Conservation (phyloP, 2,113 vertebrate genomes). For the Ascaphus truei region DNA sequence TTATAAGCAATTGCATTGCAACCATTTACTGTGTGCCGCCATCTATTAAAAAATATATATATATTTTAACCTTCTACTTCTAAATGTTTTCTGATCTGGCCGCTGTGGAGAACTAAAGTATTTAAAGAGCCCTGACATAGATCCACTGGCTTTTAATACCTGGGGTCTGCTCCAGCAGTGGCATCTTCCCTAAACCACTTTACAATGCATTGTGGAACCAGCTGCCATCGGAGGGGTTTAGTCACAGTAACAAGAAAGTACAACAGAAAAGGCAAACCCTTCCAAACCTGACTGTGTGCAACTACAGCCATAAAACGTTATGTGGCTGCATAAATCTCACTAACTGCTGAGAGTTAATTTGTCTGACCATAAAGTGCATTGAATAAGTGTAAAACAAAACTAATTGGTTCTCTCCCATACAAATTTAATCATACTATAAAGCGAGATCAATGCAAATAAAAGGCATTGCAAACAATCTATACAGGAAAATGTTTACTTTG, state of each 20-base stretch:
- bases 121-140: too few relatives aligned
- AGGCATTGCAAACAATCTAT: conserved; percentile 59
- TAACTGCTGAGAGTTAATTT: conserved; percentile 67
- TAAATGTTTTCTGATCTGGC: too few relatives aligned
- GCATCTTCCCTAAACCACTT: too few relatives aligned
- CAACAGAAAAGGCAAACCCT: conserved; percentile 35
- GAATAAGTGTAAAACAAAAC: conserved; percentile 72
- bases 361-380: conserved; percentile 68
- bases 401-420: conserved; percentile 70
- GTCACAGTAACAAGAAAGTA: conserved; percentile 32
- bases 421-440: conserved; percentile 76
- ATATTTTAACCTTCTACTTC: too few relatives aligned
- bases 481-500: conserved; percentile 37
- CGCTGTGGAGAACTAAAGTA: too few relatives aligned
- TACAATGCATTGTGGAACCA: too few relatives aligned
- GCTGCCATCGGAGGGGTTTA: too few relatives aligned
- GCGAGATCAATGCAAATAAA: conserved; percentile 70
- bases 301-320: conserved; percentile 43
- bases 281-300: conserved; percentile 31
- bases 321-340: conserved; percentile 59
- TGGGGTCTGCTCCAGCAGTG: too few relatives aligned
- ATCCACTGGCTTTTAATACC: too few relatives aligned
- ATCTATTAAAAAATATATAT: too few relatives aligned
- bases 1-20: too few relatives aligned
- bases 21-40: too few relatives aligned